Evolutionary conservation across 2,888 invertebrate genomes (phyloP).

Genomic region (Galeopsomyia nigrocyanea): DNA sequence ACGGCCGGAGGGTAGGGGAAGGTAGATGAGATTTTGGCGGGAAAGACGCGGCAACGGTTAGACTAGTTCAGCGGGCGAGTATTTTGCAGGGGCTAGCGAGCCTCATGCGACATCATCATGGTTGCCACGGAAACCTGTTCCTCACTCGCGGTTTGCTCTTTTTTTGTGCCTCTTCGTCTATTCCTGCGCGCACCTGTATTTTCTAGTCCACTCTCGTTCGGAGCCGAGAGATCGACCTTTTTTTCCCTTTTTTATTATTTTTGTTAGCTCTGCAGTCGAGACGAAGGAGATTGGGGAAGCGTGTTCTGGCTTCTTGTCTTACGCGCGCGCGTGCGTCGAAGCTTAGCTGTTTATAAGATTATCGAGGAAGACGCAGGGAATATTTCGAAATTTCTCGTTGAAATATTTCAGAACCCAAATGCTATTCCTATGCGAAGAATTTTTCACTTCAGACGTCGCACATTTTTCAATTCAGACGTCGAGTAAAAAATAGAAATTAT

Average conservation of each 20-base stretch:
- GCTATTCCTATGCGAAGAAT: no score
- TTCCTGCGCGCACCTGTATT: background rate
- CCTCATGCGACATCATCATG: background rate
- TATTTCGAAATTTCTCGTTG: no score
- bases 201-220: background rate
- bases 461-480: no score
- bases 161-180: background rate
- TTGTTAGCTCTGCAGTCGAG: background rate
- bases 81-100: constrained; percentile 1
- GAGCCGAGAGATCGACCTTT: background rate
- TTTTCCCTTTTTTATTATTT: background rate
- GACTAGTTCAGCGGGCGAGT: background rate
- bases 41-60: constrained; percentile 17
- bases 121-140: constrained; percentile 1
- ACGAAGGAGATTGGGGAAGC: background rate
- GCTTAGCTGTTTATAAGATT: background rate
- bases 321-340: background rate
- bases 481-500: no score
- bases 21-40: constrained; percentile 29
- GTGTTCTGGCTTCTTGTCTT: constrained; percentile 35
- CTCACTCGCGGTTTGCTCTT: background rate
- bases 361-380: no score
- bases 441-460: no score
- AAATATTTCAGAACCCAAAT: no score
- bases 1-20: no score